Conservation (phyloP, 2,113 vertebrate genomes). For the Microcebus ravelobensis region DNA sequence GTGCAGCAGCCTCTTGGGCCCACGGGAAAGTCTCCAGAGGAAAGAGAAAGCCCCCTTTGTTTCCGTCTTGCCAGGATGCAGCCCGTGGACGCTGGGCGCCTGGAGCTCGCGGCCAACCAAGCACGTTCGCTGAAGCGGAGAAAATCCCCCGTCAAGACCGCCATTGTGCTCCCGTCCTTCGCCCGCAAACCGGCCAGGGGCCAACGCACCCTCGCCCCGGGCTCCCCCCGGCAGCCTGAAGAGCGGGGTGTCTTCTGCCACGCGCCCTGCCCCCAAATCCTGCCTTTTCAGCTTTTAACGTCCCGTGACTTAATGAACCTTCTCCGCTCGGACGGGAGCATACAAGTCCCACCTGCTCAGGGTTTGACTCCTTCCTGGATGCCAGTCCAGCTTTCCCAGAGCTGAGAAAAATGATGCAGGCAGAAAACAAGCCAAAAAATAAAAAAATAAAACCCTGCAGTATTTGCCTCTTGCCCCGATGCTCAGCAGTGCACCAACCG, state of each 20-base stretch:
- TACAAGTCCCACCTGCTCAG: not conserved
- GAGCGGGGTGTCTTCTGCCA: not conserved
- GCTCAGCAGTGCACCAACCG: not conserved
- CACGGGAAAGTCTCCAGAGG: not conserved
- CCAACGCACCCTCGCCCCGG: too few relatives aligned
- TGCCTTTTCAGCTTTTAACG: not conserved
- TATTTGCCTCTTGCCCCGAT: not conserved
- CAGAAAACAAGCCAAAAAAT: not conserved
- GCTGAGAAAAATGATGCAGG: not conserved
- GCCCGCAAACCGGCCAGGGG: not conserved
- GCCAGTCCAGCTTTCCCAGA: not conserved
- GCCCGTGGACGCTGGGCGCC: not conserved
- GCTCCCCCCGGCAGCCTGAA: not conserved
- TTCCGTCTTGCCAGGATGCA: not conserved
- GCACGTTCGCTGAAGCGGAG: not conserved
- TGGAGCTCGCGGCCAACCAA: not conserved
- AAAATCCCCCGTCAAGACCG: not conserved
- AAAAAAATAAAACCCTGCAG: too few relatives aligned
- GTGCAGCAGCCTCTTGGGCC: not conserved
- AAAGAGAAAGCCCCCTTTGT: not conserved
- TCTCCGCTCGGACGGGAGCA: fast-evolving
- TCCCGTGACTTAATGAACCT: not conserved
- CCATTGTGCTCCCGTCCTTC: not conserved
- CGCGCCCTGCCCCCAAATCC: not conserved
- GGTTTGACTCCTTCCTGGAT: not conserved